phyloP scores from a whole-genome alignment of 2,888 invertebrate genomes.

The Netelia virgata region DNA sequence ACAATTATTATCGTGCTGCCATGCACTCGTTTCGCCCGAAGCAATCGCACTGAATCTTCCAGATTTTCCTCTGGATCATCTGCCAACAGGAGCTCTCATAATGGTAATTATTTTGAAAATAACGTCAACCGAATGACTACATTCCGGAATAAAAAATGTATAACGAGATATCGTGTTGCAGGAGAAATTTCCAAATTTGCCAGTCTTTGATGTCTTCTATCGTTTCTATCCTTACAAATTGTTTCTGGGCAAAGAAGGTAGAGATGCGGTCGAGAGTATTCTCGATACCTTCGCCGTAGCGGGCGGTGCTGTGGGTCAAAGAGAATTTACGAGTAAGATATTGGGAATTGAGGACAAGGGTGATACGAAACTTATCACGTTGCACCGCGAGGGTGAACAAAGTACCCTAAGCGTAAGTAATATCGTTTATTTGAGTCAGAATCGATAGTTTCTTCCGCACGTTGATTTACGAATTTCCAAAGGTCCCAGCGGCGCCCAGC shows the following conservation, averaged over 20 bases:
- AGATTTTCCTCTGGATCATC: slow-evolving; percentile 95
- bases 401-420: slow-evolving; percentile 73
- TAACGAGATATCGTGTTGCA: slow-evolving; percentile 83
- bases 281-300: slow-evolving; percentile 88
- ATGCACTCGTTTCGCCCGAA: slow-evolving; percentile 92
- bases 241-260: slow-evolving; percentile 92
- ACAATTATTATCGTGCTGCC: slow-evolving; percentile 88
- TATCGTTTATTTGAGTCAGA: slow-evolving; percentile 10
- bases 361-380: slow-evolving; percentile 84
- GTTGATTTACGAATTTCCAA: slow-evolving; percentile 1
- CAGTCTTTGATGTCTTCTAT: slow-evolving; percentile 89
- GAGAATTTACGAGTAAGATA: slow-evolving; percentile 67
- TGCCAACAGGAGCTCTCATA: slow-evolving; percentile 89
- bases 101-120: slow-evolving; percentile 85
- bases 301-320: slow-evolving; percentile 51
- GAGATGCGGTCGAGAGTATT: slow-evolving; percentile 90
- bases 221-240: slow-evolving; percentile 94
- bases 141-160: background rate
- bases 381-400: slow-evolving; percentile 84
- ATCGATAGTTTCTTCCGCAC: slow-evolving; percentile 3
- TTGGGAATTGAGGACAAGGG: slow-evolving; percentile 78
- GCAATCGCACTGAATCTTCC: slow-evolving; percentile 91
- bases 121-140: slow-evolving; percentile 35
- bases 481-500: slow-evolving; percentile 81
- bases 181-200: slow-evolving; percentile 90